Percentiles rank a stretch among this genome's conserved stretches.
These are phyloP conservation scores for Alectoris magna DNA, from an alignment of 2,797 vertebrate species.

Conservation along the genomic window DNA sequence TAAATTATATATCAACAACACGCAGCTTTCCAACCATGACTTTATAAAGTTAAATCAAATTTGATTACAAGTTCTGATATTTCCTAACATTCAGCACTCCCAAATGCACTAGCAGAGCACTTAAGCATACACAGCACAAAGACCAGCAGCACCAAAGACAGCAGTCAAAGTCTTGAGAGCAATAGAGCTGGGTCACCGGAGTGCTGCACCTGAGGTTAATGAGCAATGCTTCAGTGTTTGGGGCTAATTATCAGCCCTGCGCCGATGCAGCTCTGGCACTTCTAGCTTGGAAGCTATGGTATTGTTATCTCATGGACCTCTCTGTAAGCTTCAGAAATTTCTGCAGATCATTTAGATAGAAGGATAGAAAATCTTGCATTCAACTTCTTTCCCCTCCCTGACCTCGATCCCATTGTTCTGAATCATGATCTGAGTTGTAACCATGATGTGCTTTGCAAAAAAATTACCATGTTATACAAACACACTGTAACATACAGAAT, in stretches of 20 bases:
- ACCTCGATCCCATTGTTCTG: not conserved
- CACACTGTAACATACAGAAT: no score
- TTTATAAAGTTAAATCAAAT: not conserved
- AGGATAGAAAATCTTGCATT: not conserved
- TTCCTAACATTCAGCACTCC: not conserved
- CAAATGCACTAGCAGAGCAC: accelerated
- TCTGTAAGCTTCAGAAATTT: not conserved
- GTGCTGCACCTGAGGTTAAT: not conserved
- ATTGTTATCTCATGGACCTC: not conserved
- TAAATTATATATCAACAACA: not conserved
- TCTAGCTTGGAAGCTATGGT: not conserved
- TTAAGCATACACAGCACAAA: not conserved
- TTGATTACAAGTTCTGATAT: not conserved
- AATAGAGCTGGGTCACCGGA: not conserved
- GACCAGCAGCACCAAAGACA: not conserved
- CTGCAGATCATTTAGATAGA: not conserved
- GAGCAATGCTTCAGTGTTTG: not conserved
- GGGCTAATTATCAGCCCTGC: not conserved
- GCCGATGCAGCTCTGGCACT: not conserved
- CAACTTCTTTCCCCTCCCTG: not conserved
- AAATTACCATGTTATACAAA: no score
- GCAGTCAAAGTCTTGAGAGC: not conserved
- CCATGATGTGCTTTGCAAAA: not conserved
- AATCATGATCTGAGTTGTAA: not conserved
- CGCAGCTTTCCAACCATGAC: not conserved